Base-by-base conservation (phyloP, 2,113 vertebrate genomes). In the Paralichthys olivaceus region DNA sequence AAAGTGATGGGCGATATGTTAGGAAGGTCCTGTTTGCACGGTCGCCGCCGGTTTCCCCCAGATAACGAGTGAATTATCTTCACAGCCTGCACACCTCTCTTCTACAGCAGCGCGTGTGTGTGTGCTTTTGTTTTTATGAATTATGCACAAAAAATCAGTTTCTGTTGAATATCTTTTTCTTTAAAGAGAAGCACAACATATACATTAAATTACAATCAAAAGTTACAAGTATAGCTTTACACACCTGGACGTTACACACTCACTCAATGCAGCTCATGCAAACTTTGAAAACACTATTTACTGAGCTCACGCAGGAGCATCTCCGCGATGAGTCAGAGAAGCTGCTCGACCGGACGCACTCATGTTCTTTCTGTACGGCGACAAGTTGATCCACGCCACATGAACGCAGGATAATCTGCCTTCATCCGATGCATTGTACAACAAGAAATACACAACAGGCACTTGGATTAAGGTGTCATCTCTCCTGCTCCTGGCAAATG, bases 61-160 rank as follows among this genome's bases (percentile, higher is more conserved):
- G 89, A 90, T 90, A 90, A 82, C 60, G 6, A 69, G 49, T 9
- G n/a, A 63, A 13, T 84, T 58, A 58, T 79, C 71, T 53, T 60
- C 12, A 17, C 65, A 77, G 29, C 57, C 59, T 51, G 55, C 13
- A 32, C 19, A n/a, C 32, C 55, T 77, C 49, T 22, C 25, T 72
- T 37, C 37, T 51, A 4, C 8, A 49, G 17, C 49, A 23, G 47
- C 34, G 1, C 22, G 2, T 54, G 25, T 22, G 29, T 22, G 7
- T 56, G 32, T 34, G 47, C 58, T 34, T 1, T n/a, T 40, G 14
- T 32, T 61, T 59, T 14, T 55, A n/a, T 25, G 8, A 2, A 26
- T 25, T 5, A n/a, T 19, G 3, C 25, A 54, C 28, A 69, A 65
- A 57, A 1, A 49, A 19, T 47, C 43, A 1, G 43, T 19, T 19